A percentile compares a stretch with the other conserved stretches of the same genome.
Conservation (phyloP, 2,888 invertebrate genomes). For the Leptodirus hochenwartii region DNA sequence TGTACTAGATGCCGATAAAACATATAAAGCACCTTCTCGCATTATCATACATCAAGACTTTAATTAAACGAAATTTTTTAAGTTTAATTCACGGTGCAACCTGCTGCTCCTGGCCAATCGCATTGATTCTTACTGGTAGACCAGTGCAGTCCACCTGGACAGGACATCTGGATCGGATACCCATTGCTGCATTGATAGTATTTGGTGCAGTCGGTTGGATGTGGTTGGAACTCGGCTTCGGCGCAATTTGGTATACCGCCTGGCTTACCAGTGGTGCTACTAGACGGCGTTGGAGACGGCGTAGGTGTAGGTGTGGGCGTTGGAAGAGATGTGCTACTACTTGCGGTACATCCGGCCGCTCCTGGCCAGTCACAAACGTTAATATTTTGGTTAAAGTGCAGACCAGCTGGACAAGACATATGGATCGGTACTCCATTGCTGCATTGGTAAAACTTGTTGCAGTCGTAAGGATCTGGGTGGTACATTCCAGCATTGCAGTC, state of each 20-base stretch:
- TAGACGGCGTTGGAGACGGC: not conserved
- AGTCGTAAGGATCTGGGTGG: too few species aligned
- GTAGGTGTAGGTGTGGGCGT: conserved; percentile 1
- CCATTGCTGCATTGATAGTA: conserved; percentile 7
- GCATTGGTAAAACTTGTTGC: conserved; percentile 9
- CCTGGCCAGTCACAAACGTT: conserved; percentile 13
- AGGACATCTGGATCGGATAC: conserved; percentile 7
- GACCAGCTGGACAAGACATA: conserved; percentile 11
- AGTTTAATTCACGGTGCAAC: too few species aligned
- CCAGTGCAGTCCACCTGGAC: conserved; percentile 13
- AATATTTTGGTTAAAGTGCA: conserved; percentile 12
- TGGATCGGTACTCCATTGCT: conserved; percentile 5
- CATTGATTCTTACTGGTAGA: conserved; percentile 9
- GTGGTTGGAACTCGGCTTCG: conserved; percentile 1
- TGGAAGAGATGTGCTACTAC: not conserved
- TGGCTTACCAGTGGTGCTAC: not conserved
- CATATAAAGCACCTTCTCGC: too few species aligned
- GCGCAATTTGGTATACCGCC: not conserved
- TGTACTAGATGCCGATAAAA: too few species aligned
- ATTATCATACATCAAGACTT: too few species aligned
- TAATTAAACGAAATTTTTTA: too few species aligned
- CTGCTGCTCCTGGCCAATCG: conserved; percentile 8
- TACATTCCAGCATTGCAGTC: too few species aligned
- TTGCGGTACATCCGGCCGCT: conserved; percentile 10
- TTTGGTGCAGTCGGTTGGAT: conserved; percentile 7